These are phyloP conservation scores for Labeo catla DNA, from an alignment of 2,113 vertebrate species.

Conservation along the genomic window DNA sequence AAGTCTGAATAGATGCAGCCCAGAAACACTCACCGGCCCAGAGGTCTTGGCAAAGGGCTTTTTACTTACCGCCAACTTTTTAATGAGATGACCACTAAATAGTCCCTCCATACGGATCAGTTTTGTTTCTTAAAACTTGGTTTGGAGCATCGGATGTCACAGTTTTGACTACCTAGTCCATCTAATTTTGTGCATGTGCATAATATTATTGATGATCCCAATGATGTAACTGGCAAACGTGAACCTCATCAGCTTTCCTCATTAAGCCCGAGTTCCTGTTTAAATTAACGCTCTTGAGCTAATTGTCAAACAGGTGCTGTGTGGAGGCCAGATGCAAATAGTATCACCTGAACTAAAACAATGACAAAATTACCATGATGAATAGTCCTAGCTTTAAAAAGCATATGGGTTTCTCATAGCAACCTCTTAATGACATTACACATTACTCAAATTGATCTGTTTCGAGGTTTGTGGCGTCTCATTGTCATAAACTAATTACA, in stretches of 20 bases:
- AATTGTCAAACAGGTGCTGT: conserved; percentile 64
- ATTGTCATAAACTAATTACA: conserved; percentile 64
- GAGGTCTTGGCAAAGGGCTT: conserved; percentile 8
- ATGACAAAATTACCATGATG: conserved; percentile 69
- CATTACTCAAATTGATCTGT: conserved; percentile 57
- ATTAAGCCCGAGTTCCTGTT: conserved; percentile 1
- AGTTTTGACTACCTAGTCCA: not conserved
- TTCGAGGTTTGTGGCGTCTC: conserved; percentile 62
- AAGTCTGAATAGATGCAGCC: conserved; percentile 26
- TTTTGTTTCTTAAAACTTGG: not conserved
- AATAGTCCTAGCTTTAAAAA: conserved; percentile 64
- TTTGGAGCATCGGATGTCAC: not conserved
- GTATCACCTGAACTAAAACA: conserved; percentile 70
- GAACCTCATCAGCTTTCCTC: conserved; percentile 29
- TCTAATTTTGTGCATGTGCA: not conserved
- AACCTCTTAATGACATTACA: conserved; percentile 64
- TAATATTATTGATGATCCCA: not conserved
- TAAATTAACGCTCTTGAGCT: conserved; percentile 2
- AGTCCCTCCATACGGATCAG: not conserved
- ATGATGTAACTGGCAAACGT: not conserved
- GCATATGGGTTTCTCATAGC: conserved; percentile 64
- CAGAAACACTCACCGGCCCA: not conserved
- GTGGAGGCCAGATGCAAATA: conserved; percentile 65
- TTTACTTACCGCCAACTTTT: conserved; percentile 1
- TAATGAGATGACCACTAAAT: conserved; percentile 17